These are phyloP conservation scores for Drosophila equinoxialis DNA, from an alignment of 1,140 invertebrate genomes.

Conservation along the genomic window DNA sequence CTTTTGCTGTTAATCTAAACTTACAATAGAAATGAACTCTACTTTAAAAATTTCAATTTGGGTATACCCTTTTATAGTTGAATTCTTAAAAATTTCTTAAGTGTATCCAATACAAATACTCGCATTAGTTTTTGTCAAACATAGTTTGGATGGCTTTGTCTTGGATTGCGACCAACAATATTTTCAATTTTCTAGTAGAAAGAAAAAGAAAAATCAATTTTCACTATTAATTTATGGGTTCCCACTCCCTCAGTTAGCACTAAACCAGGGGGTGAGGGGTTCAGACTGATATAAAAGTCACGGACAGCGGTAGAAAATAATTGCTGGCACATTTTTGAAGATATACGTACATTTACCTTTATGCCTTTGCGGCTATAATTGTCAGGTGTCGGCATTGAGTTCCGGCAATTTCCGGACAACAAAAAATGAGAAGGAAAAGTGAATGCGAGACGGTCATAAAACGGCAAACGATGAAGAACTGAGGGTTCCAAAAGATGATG, in stretches of 20 bases:
- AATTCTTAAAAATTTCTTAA: not conserved
- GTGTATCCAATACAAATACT: not conserved
- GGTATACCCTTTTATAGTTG: no score
- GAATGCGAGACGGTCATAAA: constrained; percentile 60
- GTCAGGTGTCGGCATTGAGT: constrained; percentile 69
- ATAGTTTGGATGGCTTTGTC: not conserved
- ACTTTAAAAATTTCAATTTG: no score
- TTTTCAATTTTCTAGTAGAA: constrained; percentile 5
- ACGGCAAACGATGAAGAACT: constrained; percentile 30
- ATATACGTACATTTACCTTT: constrained; percentile 42
- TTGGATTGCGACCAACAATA: not conserved
- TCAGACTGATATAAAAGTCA: constrained; percentile 39
- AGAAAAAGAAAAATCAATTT: constrained; percentile 10
- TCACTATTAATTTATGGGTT: constrained; percentile 41
- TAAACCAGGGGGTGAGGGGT: not conserved
- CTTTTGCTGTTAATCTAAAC: no score
- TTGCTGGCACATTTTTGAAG: constrained; percentile 26
- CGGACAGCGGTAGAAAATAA: constrained; percentile 41
- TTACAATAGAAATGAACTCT: no score
- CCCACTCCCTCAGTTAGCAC: constrained; percentile 24
- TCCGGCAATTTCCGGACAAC: constrained; percentile 71
- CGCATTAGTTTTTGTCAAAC: not conserved
- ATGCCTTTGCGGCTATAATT: constrained; percentile 69
- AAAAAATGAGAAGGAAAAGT: constrained; percentile 47
- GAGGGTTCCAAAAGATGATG: not conserved